A percentile compares a stretch with the other conserved stretches of the same genome.
Conservation (phyloP, 2,888 invertebrate species). For the Pycnomerus fuliginosus region DNA sequence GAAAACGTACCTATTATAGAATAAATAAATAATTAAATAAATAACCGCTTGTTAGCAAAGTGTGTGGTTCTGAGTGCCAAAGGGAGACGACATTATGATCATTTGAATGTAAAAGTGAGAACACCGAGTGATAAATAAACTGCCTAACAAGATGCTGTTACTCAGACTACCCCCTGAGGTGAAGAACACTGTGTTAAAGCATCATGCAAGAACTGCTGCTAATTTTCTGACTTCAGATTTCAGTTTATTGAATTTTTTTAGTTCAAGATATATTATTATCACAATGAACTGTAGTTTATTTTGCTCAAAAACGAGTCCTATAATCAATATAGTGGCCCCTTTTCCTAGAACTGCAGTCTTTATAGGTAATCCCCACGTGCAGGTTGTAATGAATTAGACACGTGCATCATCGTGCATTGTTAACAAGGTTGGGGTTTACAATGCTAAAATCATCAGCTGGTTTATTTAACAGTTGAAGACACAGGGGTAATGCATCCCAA, state of each 20-base stretch:
- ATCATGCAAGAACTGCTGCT: conserved; percentile 21
- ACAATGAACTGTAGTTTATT: too few relatives aligned
- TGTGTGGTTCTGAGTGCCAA: conserved; percentile 32
- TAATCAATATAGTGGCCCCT: too few relatives aligned
- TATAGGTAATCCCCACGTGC: conserved; percentile 24
- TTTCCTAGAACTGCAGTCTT: too few relatives aligned
- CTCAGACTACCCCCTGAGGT: conserved; percentile 53
- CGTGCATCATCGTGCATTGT: conserved; percentile 18
- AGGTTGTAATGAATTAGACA: conserved; percentile 18
- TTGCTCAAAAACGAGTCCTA: too few relatives aligned
- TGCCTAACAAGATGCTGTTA: conserved; percentile 54
- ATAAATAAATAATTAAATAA: conserved; percentile 57
- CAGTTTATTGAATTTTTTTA: too few relatives aligned
- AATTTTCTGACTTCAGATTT: too few relatives aligned
- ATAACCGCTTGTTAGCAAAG: conserved; percentile 55
- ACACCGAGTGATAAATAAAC: conserved; percentile 51
- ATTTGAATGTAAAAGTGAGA: conserved; percentile 28
- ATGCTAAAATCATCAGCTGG: conserved; percentile 26
- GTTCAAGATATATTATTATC: too few relatives aligned
- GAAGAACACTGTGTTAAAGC: conserved; percentile 43
- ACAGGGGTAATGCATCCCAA: too few relatives aligned
- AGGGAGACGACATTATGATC: conserved; percentile 18
- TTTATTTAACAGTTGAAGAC: conserved; percentile 30
- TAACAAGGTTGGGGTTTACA: conserved; percentile 17
- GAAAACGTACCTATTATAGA: conserved; percentile 56